Percentiles rank a stretch among this genome's conserved stretches.
Evolutionary conservation across 1,140 invertebrate species (phyloP).

Genomic region (Pseudomyrmex concolor): DNA sequence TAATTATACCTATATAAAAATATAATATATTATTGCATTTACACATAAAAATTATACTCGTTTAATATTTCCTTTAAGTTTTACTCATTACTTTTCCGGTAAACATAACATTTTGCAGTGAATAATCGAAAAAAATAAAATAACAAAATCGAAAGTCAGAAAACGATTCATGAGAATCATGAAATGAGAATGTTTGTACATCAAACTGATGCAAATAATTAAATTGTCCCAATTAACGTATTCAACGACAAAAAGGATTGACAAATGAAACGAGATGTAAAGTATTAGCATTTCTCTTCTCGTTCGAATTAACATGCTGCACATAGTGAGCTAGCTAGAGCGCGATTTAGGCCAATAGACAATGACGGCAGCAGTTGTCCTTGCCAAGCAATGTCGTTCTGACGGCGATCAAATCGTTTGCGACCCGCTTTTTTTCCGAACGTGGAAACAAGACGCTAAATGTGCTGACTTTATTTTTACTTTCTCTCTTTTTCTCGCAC

Average conservation of each 20-base stretch:
- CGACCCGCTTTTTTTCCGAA: slow-evolving; percentile 69
- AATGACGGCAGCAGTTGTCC: slow-evolving; percentile 62
- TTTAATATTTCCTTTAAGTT: too few relatives aligned
- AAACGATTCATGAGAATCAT: neutral
- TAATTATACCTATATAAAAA: too few relatives aligned
- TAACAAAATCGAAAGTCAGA: neutral
- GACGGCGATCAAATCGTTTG: slow-evolving; percentile 50
- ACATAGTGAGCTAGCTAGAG: slow-evolving; percentile 53
- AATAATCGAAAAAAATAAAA: neutral
- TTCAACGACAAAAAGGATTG: slow-evolving; percentile 11
- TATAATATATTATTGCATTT: too few relatives aligned
- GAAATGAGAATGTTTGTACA: neutral
- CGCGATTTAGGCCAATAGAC: slow-evolving; percentile 67
- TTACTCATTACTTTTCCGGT: neutral
- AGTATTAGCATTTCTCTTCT: slow-evolving; percentile 60
- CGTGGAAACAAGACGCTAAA: slow-evolving; percentile 53
- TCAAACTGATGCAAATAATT: slow-evolving; percentile 4
- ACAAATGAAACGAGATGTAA: slow-evolving; percentile 39
- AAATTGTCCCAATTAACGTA: slow-evolving; percentile 33
- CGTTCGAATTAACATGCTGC: slow-evolving; percentile 64
- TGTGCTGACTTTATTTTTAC: neutral
- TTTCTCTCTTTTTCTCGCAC: slow-evolving; percentile 7
- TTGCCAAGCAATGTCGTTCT: slow-evolving; percentile 69
- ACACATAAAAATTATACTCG: too few relatives aligned
- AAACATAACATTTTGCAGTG: neutral